Conservation (phyloP, 2,113 vertebrate genomes). For the Proterorhinus semilunaris region DNA sequence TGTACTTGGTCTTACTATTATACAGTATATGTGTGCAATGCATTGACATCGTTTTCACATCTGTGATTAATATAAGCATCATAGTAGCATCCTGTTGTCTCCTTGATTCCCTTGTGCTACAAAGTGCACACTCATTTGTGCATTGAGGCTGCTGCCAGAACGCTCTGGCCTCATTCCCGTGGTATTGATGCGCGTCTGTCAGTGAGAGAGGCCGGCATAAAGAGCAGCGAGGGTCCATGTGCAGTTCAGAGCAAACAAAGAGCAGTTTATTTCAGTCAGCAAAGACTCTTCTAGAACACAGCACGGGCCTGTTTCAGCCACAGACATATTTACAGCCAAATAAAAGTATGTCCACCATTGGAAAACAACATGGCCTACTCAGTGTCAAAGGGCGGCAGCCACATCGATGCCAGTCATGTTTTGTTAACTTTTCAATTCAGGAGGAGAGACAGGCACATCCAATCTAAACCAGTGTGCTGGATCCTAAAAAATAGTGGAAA, state of each 20-base stretch:
- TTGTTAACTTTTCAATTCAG: constrained; percentile 7
- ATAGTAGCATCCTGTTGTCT: neutral
- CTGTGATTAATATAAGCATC: neutral
- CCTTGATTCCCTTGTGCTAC: constrained; percentile 1
- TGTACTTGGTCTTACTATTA: no score
- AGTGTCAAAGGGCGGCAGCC: constrained; percentile 36
- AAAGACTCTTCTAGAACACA: constrained; percentile 66
- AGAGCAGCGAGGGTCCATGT: constrained; percentile 60
- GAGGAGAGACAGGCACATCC: no score
- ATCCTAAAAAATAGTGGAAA: no score
- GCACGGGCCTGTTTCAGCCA: constrained; percentile 57
- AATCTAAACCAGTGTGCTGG: no score
- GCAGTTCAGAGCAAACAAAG: constrained; percentile 65
- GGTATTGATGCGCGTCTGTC: constrained; percentile 71
- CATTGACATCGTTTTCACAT: neutral
- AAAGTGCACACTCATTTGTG: constrained; percentile 22
- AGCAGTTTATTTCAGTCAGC: constrained; percentile 57
- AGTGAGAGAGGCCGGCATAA: constrained; percentile 62
- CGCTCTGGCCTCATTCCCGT: constrained; percentile 69
- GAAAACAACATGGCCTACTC: constrained; percentile 51
- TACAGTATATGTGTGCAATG: neutral
- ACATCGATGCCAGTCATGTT: constrained; percentile 28
- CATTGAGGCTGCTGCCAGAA: constrained; percentile 41
- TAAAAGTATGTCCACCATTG: constrained; percentile 56
- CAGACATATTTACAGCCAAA: constrained; percentile 58